Conservation (phyloP, 2,888 invertebrate species). For the Blomia tropicalis region DNA sequence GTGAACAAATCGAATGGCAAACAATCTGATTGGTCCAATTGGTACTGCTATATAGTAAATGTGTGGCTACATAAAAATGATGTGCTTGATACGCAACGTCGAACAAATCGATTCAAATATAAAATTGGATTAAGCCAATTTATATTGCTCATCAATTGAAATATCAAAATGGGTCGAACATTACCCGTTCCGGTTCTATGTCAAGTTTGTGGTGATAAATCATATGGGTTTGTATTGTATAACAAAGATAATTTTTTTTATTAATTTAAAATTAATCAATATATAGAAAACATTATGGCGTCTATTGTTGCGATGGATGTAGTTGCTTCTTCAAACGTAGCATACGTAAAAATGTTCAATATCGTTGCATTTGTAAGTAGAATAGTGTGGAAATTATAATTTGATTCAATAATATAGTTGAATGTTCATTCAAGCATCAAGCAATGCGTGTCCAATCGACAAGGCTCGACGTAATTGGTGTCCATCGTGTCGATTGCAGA, state of each 20-base stretch:
- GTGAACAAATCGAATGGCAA: too few relatives aligned
- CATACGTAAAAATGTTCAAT: slow-evolving; percentile 53
- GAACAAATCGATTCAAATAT: too few relatives aligned
- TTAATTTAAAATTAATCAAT: not conserved
- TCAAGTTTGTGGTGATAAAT: slow-evolving; percentile 63
- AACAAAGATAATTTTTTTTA: not conserved
- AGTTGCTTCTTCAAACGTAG: slow-evolving; percentile 76
- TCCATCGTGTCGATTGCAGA: slow-evolving; percentile 60
- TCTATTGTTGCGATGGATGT: slow-evolving; percentile 70
- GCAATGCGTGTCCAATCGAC: slow-evolving; percentile 56
- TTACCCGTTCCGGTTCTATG: slow-evolving; percentile 52
- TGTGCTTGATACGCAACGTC: too few relatives aligned
- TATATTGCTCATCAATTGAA: not conserved
- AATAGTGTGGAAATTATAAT: slow-evolving; percentile 10
- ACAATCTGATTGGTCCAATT: too few relatives aligned
- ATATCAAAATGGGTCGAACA: slow-evolving; percentile 40
- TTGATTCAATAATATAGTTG: not conserved
- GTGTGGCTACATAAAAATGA: too few relatives aligned
- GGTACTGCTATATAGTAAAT: too few relatives aligned
- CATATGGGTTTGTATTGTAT: slow-evolving; percentile 46
- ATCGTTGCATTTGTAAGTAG: slow-evolving; percentile 56
- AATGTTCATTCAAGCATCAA: slow-evolving; percentile 46
- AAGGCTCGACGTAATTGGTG: slow-evolving; percentile 73
- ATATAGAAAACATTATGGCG: slow-evolving; percentile 54
- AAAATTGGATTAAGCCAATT: too few relatives aligned